phyloP scores from a whole-genome alignment of 2,888 invertebrate genomes.

The Drosophila nr. fundita region DNA sequence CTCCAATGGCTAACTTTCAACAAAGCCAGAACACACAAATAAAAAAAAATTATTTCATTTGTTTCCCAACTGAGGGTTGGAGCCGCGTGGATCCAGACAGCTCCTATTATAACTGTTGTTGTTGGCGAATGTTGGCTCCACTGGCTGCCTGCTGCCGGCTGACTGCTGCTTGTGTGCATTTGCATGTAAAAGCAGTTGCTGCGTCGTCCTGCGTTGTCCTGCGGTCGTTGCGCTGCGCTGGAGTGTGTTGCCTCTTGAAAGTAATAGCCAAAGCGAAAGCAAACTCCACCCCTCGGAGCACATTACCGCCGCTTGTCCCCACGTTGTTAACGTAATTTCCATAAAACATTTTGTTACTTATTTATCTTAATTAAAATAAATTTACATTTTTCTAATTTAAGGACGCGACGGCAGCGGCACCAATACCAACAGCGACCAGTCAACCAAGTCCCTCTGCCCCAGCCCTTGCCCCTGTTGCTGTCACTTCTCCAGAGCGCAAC shows the following conservation, averaged over 20 bases:
- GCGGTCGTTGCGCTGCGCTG: conserved; percentile 52
- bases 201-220: conserved; percentile 35
- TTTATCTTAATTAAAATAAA: conserved; percentile 85
- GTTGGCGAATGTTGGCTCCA: conserved; percentile 24
- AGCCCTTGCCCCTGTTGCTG: neutral
- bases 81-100: conserved; percentile 9
- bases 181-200: conserved; percentile 72
- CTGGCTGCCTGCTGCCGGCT: conserved; percentile 21
- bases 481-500: neutral
- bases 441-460: conserved; percentile 36
- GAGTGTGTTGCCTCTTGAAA: conserved; percentile 75
- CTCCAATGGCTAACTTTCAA: conserved; percentile 50
- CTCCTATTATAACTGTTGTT: conserved; percentile 36
- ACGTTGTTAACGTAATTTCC: conserved; percentile 83
- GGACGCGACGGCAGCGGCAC: conserved; percentile 63
- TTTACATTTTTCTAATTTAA: conserved; percentile 84
- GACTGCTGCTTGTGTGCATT: conserved; percentile 70
- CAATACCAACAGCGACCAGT: conserved; percentile 42
- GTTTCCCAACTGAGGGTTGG: conserved; percentile 20
- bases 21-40: conserved; percentile 57
- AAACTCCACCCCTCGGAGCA: conserved; percentile 37
- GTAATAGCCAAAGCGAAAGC: conserved; percentile 73
- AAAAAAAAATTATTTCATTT: conserved; percentile 71
- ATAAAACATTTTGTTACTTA: conserved; percentile 84
- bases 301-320: conserved; percentile 64